These are phyloP conservation scores for Nothura maculosa DNA, from an alignment of 2,797 vertebrate species.

Conservation along the genomic window DNA sequence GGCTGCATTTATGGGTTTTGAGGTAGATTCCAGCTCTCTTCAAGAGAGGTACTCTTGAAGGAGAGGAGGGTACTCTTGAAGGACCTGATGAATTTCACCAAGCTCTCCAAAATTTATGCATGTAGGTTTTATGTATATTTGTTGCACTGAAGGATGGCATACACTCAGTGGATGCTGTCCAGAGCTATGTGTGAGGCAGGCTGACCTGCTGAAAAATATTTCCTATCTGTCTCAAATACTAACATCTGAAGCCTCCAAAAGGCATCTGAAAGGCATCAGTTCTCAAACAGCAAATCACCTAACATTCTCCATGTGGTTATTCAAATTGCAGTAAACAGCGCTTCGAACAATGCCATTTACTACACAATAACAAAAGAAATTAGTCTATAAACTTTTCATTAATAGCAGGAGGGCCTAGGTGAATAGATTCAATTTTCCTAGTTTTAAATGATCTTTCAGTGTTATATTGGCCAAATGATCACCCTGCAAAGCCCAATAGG, in stretches of 20 bases:
- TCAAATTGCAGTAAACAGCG: background rate
- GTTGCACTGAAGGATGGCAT: background rate
- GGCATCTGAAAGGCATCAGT: background rate
- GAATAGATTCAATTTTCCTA: background rate
- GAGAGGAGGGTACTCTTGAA: no score
- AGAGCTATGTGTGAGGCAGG: background rate
- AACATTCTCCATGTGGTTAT: background rate
- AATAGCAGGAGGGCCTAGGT: conserved; percentile 48
- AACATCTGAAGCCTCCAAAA: background rate
- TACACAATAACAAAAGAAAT: conserved; percentile 71
- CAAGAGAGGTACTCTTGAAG: no score
- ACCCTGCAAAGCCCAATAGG: background rate
- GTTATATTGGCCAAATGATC: background rate
- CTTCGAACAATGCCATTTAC: conserved; percentile 68
- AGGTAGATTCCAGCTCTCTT: background rate
- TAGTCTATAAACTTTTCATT: conserved; percentile 72
- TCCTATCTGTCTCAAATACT: background rate
- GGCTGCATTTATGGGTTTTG: background rate
- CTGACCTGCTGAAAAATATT: background rate
- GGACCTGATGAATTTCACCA: background rate
- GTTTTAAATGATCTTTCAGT: background rate
- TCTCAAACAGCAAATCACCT: conserved; percentile 8
- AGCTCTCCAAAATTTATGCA: background rate
- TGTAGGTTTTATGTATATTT: accelerated
- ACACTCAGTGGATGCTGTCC: accelerated